Evolutionary conservation across 2,113 vertebrate genomes (phyloP).

Genomic region (Xiphophorus hellerii): DNA sequence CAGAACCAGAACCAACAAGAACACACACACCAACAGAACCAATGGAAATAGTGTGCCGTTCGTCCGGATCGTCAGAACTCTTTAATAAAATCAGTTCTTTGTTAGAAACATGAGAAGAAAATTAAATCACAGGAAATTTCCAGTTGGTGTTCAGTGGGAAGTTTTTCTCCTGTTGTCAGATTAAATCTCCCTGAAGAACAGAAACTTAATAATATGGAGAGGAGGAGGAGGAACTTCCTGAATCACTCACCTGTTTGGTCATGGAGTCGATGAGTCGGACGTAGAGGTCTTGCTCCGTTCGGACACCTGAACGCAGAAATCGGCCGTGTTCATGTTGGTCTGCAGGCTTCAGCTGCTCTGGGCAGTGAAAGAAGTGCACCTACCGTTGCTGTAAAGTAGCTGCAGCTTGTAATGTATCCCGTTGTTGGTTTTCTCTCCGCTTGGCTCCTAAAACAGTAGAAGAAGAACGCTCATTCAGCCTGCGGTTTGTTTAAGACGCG

Average conservation of each 20-base stretch:
- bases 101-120: too few relatives aligned
- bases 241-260: slow-evolving; percentile 65
- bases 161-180: not conserved
- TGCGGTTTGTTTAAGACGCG: not conserved
- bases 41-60: not conserved
- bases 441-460: slow-evolving; percentile 62
- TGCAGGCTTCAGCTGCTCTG: not conserved
- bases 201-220: too few relatives aligned
- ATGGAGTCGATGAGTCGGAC: slow-evolving; percentile 70
- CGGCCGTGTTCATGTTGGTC: not conserved
- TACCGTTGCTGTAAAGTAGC: slow-evolving; percentile 73
- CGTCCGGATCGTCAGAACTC: not conserved
- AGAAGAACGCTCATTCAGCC: not conserved
- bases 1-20: too few relatives aligned
- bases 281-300: slow-evolving; percentile 68
- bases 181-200: not conserved
- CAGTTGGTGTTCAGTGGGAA: not conserved
- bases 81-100: not conserved
- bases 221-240: not conserved
- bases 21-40: too few relatives aligned
- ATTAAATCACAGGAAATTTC: too few relatives aligned
- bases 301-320: slow-evolving; percentile 51
- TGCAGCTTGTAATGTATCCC: slow-evolving; percentile 75
- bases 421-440: slow-evolving; percentile 72
- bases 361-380: slow-evolving; percentile 3